Percentiles rank a stretch among this genome's conserved stretches.
These are phyloP conservation scores for Sipha flava DNA, from an alignment of 1,140 invertebrate species.

Conservation along the genomic window DNA sequence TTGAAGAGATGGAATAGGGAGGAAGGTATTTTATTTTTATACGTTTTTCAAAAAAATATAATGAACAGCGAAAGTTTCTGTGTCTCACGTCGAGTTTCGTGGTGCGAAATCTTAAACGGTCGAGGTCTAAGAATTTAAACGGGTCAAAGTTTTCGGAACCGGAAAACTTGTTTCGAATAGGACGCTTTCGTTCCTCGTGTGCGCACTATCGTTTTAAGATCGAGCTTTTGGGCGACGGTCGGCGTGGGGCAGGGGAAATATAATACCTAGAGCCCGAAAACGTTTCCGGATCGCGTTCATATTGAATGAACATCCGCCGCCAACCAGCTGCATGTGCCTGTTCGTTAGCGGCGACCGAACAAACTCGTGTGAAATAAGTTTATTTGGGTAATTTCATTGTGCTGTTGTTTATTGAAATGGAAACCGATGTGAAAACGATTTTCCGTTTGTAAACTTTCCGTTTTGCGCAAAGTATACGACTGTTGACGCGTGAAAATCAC, in stretches of 20 bases:
- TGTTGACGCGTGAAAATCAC: background rate
- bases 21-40: too few relatives aligned
- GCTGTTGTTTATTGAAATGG: background rate
- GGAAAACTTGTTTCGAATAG: background rate
- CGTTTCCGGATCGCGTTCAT: background rate
- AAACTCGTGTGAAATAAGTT: background rate
- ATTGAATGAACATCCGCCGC: background rate
- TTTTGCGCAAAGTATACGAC: background rate
- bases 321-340: background rate
- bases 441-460: background rate
- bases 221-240: background rate
- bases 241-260: background rate
- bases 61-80: background rate
- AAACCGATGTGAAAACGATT: constrained; percentile 4
- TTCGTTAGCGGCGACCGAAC: background rate
- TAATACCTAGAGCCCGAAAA: background rate
- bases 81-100: background rate
- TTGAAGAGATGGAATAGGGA: too few relatives aligned
- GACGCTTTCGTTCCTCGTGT: background rate
- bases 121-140: background rate
- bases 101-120: background rate
- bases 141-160: background rate
- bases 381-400: constrained; percentile 4
- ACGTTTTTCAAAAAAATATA: background rate
- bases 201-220: background rate